Base-by-base conservation (phyloP, 37 sponge, comb jelly and placozoan genomes). In the Axinella damicornis region DNA sequence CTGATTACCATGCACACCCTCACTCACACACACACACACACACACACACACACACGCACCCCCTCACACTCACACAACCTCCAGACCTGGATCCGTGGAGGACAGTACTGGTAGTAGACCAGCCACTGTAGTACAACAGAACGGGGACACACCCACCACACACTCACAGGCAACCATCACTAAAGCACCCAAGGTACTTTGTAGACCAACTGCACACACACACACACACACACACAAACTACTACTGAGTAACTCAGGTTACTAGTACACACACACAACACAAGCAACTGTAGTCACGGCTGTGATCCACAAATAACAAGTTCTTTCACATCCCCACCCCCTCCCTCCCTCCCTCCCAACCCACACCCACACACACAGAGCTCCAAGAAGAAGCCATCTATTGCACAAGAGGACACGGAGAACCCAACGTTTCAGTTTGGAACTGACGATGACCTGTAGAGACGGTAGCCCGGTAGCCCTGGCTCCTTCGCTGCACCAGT, bases 381-480 rank as follows among this genome's bases (percentile, higher is more conserved):
- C 35, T 33, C 30, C 69, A 37, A 66, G 18, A 27, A 17, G 71
- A 71, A 1, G 14, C 22, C 22, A 2, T 40, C 41, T 71, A n/a
- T 24, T 71, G 75, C n/a, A n/a, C n/a, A n/a, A n/a, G n/a, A 1
- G 2, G 69, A 68, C 34, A 34, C 69, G 24, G 57, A 80, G 33
- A 80, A 80, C 38, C 81, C 81, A 9, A 80, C 81, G 11, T 80
- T 80, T 67, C 37, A 80, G 25, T 80, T 57, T 69, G 81, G 69
- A 2, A 57, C 57, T 33, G 81, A 80, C 69, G 81, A 80, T 55
- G 81, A 80, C 70, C 57, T 80, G 20, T 68, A 33, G 35, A n/a
- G n/a, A n/a, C n/a, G n/a, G n/a, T n/a, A n/a, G n/a, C n/a, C 46
- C 9, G 9, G 46, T 46, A 12, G 46, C n/a, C n/a, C n/a, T n/a